Base-by-base conservation (phyloP, 2,797 vertebrate species). In the Hippocampus kuda region DNA sequence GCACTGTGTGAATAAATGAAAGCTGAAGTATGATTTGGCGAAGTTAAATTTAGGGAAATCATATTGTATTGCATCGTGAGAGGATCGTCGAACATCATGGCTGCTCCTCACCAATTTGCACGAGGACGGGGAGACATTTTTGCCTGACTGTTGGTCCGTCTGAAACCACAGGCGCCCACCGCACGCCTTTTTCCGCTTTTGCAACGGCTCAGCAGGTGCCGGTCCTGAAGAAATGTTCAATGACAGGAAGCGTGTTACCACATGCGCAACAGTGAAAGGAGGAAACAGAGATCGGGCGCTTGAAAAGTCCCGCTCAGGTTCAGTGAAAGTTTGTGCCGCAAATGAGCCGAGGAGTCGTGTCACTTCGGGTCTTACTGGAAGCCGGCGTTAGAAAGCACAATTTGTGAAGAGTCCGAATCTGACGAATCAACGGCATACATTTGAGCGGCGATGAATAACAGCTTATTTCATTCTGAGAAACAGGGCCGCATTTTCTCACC, bases 171-270 rank as follows among this genome's bases (percentile, higher is more conserved):
- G 42, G 46, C 53, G 62, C 44, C 51, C 22, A 68, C 42, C 56
- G 44, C 30, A 53, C 22, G 57, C 38, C 65, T 67, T 60, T 70
- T 79, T 73, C 82, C 22, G 67, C 5, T 76, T 66, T 64, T 80
- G 76, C 85, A 87, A 88, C 87, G 80, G 86, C 74, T 81, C 63
- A 70, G 77, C 87, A 90, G 88, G 88, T 90, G 85, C 76, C 74
- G 53, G 69, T 72, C 46, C 70, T 75, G 71, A 70, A 72, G 75
- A 73, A 75, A 75, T 46, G 63, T 62, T 30, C 71, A 80, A 77
- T 82, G 84, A 88, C 88, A 90, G 91, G 91, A 92, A 90, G 78
- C 77, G 72, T 80, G 79, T 82, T 77, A 82, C 77, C 73, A 78
- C 70, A 13, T 77, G 76, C 66, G 69, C 57, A 72, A 34, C 53